Percentiles rank a stretch among this genome's conserved stretches.
These are phyloP conservation scores for Melieria crassipennis DNA, from an alignment of 2,888 invertebrate genomes.

Conservation along the genomic window DNA sequence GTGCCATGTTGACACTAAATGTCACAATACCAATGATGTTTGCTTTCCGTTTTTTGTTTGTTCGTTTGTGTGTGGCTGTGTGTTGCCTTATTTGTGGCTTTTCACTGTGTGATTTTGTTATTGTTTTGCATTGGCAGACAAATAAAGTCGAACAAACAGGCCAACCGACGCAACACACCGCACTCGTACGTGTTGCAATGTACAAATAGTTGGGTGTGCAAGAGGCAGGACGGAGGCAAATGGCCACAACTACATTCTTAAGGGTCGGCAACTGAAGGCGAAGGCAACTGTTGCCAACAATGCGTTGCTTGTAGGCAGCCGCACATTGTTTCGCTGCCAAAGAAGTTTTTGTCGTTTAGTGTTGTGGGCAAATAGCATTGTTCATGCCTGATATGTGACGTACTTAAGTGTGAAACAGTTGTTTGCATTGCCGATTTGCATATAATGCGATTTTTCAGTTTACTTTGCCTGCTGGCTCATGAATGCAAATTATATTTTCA, in stretches of 20 bases:
- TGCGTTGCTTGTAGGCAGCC: too few species aligned
- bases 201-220: too few species aligned
- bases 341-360: background rate
- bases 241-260: too few species aligned
- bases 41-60: background rate
- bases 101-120: too few species aligned
- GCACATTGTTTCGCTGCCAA: too few species aligned
- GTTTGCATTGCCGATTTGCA: background rate
- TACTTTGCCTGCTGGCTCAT: too few species aligned
- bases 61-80: background rate
- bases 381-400: slow-evolving; percentile 7
- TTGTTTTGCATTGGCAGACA: background rate
- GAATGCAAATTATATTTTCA: too few species aligned
- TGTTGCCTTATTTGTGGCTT: background rate
- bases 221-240: too few species aligned
- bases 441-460: background rate
- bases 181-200: too few species aligned
- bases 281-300: too few species aligned
- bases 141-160: background rate
- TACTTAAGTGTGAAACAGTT: background rate
- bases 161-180: background rate
- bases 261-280: too few species aligned
- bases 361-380: background rate
- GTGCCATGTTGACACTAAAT: slow-evolving; percentile 22
- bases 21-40: slow-evolving; percentile 16